Evolutionary conservation across 2,888 invertebrate genomes (phyloP), one percentile per base, ranked within the genome.

Genomic region (Atethmia centrago): DNA sequence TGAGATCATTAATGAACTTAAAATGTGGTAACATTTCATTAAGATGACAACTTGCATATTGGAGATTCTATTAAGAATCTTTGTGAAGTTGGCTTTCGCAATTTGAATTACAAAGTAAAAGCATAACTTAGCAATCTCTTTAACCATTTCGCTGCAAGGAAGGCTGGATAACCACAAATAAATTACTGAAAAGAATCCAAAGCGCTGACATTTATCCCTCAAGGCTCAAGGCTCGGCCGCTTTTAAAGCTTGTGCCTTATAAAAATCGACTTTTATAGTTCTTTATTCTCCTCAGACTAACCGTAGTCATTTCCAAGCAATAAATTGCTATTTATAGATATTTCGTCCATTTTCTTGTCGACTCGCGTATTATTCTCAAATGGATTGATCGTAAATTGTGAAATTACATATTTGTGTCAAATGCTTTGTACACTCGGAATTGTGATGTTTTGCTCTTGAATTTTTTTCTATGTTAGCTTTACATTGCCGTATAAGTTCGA

Each of bases 241-340:
- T 82, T 85, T 77, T 68, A 62, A 82, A 78, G 78, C 47, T 51
- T 9, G 59, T 42, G 28, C 36, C 31, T 75, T 69, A 62, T 55
- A 75, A 80, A 86, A 88, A 82, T 77, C 65, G 45, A 55, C 77
- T 85, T 92, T 89, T 90, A 89, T 84, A 78, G 79, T 88, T 82
- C 77, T 85, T 88, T 85, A 85, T 86, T 86, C 82, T 82, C 36
- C 28, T 80, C 83, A 77, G 74, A 79, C 77, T 74, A 83, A 87
- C 74, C 79, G 83, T 67, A 85, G 84, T 88, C 79, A 85, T 88
- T 89, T 80, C 79, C 77, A 79, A 83, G 74, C 84, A 84, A 89
- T 90, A 88, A 90, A 85, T 77, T 79, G 65, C 67, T 85, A 88
- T 88, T 87, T 88, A 86, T 84, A 83, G 82, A 75, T 80, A 80